Base-by-base conservation (phyloP, 2,113 vertebrate species). In the Excalfactoria chinensis region DNA sequence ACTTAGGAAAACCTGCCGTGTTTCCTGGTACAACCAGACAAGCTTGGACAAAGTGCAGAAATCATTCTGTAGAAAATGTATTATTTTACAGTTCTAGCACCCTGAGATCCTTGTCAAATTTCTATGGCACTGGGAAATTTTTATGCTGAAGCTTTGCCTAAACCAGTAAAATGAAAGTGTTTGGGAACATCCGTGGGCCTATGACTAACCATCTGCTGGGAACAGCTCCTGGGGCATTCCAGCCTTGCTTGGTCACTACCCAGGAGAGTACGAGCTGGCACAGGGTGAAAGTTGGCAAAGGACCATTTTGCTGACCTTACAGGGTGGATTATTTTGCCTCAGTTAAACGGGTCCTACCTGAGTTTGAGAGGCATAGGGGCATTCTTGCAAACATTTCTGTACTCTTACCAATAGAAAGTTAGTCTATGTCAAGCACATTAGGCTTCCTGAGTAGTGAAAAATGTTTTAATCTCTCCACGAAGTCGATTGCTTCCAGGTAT, bases 291-390 rank as follows among this genome's bases (percentile, higher is more conserved):
- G 23, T 60, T 20, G 44, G 26, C 40, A 56, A 37, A 63, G 16
- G 6, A 55, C 4, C 1, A 4, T 66, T 79, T 58, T 12, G 1
- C 46, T 5, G 1, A 7, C 19, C 66, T 73, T n/a, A 25, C 0
- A 0, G 25, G 9, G 21, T 71, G n/a, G 13, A 15, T 72, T 19
- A 43, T 19, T 51, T 8, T 23, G 32, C 58, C 78, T 81, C 5
- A 26, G 71, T 69, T 66, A 48, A 78, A 62, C 6, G 6, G 4
- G 2, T 28, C 51, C 22, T 55, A 2, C 15, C 58, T 53, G 11
- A n/a, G 8, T 74, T 83, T 19, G 3, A 59, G 73, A 80, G 46
- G 20, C 30, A 46, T 11, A 8, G 34, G 19, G 46, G 7, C 5
- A 28, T 48, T 25, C 55, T 32, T 68, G 51, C 26, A 51, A 56